Base-by-base conservation (phyloP, 2,113 vertebrate genomes). In the Otolemur garnettii region DNA sequence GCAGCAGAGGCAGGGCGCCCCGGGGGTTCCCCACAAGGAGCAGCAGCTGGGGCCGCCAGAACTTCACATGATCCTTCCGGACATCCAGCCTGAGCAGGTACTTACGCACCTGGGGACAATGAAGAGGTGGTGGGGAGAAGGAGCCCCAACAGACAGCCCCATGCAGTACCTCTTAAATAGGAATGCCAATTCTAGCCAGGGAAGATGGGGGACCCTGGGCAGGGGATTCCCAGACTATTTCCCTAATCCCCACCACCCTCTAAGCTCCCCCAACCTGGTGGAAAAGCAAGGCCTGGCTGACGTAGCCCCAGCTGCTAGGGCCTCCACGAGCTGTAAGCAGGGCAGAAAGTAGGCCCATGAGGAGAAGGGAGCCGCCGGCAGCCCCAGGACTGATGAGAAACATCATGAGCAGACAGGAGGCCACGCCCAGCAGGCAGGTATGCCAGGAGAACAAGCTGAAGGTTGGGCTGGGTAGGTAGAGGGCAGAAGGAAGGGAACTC, bases 11-110 rank as follows among this genome's bases (percentile, higher is more conserved):
- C 59, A 99, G 91, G 0, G 98, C 99, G 66, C 99, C 98, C 77
- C 99, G 98, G 0, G 99, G 99, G 97, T 99, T 99, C 72, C 99
- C 99, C 79, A 99, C 99, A 98, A 99, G 99, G 85, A 99, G 98
- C 97, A 99, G 98, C 93, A 99, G 97, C 98, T 99, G 99, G 0
- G 99, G 99, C 91, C 99, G 98, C 99, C 99, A 99, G 98, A 99
- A 99, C 97, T 99, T 99, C 74, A 99, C 99, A 0, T 99, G 99
- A 87, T 99, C 99, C 97, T 99, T 99, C 53, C 99, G 99, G 71
- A 99, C 99, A 0, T 99, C 99, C 98, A 99, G 97, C 98, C 99
- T 99, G 96, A 99, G 98, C 96, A 99, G 98, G 97, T 99, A 99
- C 93, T 99, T 99, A 3, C 99, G 98, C 66, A 99, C 99, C 99